phyloP scores from a whole-genome alignment of 2,113 vertebrate genomes.

The Pungitius pungitius region DNA sequence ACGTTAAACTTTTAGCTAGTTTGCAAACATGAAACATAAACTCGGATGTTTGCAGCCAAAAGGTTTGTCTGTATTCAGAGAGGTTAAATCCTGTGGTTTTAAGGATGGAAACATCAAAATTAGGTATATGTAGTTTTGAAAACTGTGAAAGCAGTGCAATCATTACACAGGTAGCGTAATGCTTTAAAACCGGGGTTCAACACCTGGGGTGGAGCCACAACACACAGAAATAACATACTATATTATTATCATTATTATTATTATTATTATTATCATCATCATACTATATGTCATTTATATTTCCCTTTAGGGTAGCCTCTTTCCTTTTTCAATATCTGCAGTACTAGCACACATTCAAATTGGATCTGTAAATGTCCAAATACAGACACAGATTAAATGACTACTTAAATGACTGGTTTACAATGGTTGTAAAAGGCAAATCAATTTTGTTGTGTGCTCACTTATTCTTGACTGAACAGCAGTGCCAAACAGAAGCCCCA shows the following conservation, averaged over 20 bases:
- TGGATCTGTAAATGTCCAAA: no score
- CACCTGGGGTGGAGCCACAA: background rate
- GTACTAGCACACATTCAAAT: background rate
- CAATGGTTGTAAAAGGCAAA: background rate
- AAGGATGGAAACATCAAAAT: background rate
- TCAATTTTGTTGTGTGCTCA: background rate
- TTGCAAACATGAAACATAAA: background rate
- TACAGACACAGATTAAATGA: background rate
- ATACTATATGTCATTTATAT: background rate
- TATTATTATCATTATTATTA: no score
- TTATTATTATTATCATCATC: no score
- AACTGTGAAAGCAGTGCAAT: background rate
- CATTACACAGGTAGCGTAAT: background rate
- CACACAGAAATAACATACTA: background rate
- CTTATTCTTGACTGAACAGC: background rate
- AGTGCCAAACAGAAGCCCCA: no score
- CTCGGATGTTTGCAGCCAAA: background rate
- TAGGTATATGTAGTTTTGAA: background rate
- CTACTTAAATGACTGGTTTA: background rate
- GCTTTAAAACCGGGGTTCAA: background rate
- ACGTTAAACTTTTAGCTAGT: background rate
- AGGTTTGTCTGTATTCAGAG: background rate
- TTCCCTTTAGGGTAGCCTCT: background rate
- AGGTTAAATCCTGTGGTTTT: background rate
- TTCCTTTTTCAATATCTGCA: background rate